Base-by-base conservation (phyloP, 2,888 invertebrate species). In the Acrocyrtus sp. region DNA sequence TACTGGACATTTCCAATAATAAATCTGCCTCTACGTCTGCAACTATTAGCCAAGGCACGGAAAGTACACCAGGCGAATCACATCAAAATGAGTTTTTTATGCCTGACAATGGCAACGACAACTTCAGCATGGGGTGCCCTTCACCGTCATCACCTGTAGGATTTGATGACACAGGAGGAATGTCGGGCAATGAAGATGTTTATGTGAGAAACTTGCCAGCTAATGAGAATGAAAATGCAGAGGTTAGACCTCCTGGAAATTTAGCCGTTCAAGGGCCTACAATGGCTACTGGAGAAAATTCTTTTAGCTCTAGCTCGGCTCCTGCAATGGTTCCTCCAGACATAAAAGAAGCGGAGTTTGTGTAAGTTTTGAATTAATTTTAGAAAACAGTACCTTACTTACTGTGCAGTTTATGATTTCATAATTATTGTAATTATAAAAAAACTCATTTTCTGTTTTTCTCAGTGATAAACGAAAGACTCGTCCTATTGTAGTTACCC, bases 1-100 rank as follows among this genome's bases (percentile, higher is more conserved):
- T 65, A 12, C 19, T 65, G 24, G 65, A 65, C 34, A 65, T 65
- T 47, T 65, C 65, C 0, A 65, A 65, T 34, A n/a, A n/a, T n/a
- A n/a, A n/a, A n/a, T n/a, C n/a, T n/a, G 53, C 29, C 19, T 29
- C 53, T n/a, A 17, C 29, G n/a, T 41, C 43, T 24, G 51, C 5
- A 26, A 8, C 27, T 26, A 51, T 6, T 51, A 24, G 5, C 15
- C 15, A 5, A n/a, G 34, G 34, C 34, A 29, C 53, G n/a, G 53
- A 17, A 45, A 45, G 5, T 15, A 45, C 47, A 15, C 5, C 47
- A 17, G 17, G 15, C 17, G 47, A 15, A 17, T 5, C 17, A 17
- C 17, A 8, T 45, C 15, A 8, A 17, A 5, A 8, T 5, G 17
- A 45, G 5, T 5, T 17, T 8, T 8, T 15, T 8, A 8, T 17